Conservation (phyloP, 1,140 invertebrate genomes). For the Aphaenogaster floridana region DNA sequence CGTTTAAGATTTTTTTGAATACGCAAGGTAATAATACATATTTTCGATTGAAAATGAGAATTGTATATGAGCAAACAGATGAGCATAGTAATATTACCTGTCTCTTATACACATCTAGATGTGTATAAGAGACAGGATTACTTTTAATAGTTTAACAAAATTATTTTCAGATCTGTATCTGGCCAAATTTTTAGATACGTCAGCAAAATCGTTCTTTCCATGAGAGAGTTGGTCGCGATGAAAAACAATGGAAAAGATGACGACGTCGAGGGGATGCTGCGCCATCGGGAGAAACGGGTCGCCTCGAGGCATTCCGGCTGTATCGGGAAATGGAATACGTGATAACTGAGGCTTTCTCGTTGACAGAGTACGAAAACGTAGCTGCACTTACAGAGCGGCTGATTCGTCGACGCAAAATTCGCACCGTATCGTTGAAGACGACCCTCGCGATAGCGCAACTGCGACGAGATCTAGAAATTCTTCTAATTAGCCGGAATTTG, state of each 20-base stretch:
- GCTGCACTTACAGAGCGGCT: neutral
- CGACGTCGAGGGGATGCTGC: neutral
- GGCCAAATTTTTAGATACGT: too few relatives aligned
- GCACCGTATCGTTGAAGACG: neutral
- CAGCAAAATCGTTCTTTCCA: too few relatives aligned
- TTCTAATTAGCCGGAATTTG: neutral
- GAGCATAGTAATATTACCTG: too few relatives aligned
- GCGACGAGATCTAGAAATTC: neutral
- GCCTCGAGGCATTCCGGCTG: constrained; percentile 57
- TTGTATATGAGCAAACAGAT: too few relatives aligned
- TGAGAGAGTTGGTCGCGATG: constrained; percentile 6
- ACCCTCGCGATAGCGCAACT: neutral
- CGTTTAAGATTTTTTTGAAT: too few relatives aligned
- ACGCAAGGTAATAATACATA: too few relatives aligned
- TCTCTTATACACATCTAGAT: too few relatives aligned
- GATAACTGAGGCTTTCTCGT: constrained; percentile 62
- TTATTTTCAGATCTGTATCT: too few relatives aligned
- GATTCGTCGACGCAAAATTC: constrained; percentile 16
- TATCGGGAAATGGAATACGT: constrained; percentile 75
- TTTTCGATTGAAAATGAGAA: too few relatives aligned
- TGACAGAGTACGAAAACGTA: constrained; percentile 30
- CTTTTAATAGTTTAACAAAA: too few relatives aligned
- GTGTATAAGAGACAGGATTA: too few relatives aligned
- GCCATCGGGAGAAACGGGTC: neutral
- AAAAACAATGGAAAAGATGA: constrained; percentile 38